Evolutionary conservation across 2,888 invertebrate species (phyloP).

Genomic region (Nebria salina): DNA sequence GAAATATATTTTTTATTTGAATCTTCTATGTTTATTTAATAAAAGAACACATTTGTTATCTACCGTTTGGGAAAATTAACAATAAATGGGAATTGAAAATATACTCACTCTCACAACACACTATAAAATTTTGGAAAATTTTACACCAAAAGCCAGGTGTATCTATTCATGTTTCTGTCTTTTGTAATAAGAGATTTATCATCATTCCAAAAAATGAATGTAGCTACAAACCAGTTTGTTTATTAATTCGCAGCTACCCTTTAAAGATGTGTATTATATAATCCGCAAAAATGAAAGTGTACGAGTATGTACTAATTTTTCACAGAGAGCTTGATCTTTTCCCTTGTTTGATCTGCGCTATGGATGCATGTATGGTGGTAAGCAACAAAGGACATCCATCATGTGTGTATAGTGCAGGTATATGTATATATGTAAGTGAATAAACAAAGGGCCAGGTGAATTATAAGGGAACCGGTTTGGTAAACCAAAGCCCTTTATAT

Average conservation of each 20-base stretch:
- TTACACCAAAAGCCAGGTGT: neutral
- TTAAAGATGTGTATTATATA: neutral
- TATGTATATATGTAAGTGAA: neutral
- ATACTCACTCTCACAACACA: neutral
- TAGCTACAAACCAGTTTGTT: neutral
- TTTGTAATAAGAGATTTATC: neutral
- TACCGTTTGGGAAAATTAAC: neutral
- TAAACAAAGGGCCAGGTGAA: slow-evolving; percentile 1
- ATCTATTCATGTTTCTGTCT: neutral
- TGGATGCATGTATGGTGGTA: neutral
- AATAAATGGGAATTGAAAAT: neutral
- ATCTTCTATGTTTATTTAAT: too few species aligned
- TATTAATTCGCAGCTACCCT: neutral
- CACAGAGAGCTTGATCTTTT: neutral
- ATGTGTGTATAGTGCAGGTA: neutral
- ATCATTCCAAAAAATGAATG: neutral
- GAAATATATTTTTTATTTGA: too few species aligned
- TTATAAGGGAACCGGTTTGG: neutral
- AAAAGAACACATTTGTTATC: too few species aligned
- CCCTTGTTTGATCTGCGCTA: neutral
- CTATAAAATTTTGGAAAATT: neutral
- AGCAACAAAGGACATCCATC: neutral
- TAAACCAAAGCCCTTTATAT: neutral
- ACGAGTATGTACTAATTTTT: neutral
- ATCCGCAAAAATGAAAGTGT: neutral